A percentile compares a stretch with the other conserved stretches of the same genome.
These are phyloP conservation scores for Rhinolophus ferrumequinum DNA, from an alignment of 2,113 vertebrate species.

Conservation along the genomic window DNA sequence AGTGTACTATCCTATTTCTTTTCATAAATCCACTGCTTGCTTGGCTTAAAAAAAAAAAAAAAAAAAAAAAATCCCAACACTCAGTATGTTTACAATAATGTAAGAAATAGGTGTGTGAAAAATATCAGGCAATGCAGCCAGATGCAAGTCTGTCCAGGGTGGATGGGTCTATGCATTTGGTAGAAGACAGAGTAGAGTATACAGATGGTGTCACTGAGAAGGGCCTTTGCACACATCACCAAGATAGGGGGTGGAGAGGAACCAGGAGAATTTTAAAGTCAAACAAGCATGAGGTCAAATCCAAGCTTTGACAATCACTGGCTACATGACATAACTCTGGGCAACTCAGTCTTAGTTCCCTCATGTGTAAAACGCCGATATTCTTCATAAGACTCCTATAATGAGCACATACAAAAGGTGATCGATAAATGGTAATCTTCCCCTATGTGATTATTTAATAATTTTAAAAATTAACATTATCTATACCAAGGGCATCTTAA, in stretches of 20 bases:
- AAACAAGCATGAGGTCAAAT: not conserved
- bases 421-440: not conserved
- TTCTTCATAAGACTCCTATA: not conserved
- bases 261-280: not conserved
- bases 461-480: not conserved
- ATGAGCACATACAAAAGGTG: not conserved
- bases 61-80: too few relatives aligned
- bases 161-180: too few relatives aligned
- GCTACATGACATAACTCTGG: not conserved
- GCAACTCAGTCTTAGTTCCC: not conserved
- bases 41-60: too few relatives aligned
- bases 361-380: not conserved
- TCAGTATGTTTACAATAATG: not conserved
- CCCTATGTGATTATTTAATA: not conserved
- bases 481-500: not conserved
- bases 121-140: not conserved
- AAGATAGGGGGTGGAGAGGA: not conserved
- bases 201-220: accelerated
- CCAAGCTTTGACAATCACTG: not conserved
- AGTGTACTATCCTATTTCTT: too few relatives aligned
- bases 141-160: too few relatives aligned
- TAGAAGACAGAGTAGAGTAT: not conserved
- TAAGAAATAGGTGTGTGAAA: not conserved
- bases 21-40: too few relatives aligned
- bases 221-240: not conserved